Percentiles rank a stretch among this genome's conserved stretches.
These are phyloP conservation scores for Nasonia longicornis DNA, from an alignment of 1,140 invertebrate genomes.

Conservation along the genomic window DNA sequence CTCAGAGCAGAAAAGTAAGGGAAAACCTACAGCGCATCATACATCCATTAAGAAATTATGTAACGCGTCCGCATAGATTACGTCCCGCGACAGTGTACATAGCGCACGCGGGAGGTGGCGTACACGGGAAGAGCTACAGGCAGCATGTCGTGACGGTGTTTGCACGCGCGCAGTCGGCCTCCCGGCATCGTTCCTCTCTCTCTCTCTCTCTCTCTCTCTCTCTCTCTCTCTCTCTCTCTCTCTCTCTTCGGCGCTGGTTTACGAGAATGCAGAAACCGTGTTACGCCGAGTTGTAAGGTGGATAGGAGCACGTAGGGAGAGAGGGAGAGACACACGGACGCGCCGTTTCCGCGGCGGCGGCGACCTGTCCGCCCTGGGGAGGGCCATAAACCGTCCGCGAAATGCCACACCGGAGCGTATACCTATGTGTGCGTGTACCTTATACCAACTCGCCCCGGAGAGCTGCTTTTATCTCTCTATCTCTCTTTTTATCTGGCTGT, in stretches of 20 bases:
- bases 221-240: neutral
- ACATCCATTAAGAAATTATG: slow-evolving; percentile 4
- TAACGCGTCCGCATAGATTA: neutral
- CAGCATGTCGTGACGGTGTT: slow-evolving; percentile 24
- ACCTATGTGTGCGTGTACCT: neutral
- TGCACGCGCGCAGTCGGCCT: neutral
- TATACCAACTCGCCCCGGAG: neutral
- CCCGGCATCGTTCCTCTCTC: neutral
- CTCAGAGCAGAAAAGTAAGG: neutral
- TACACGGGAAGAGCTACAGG: slow-evolving; percentile 9
- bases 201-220: neutral
- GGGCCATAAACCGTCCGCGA: slow-evolving; percentile 53
- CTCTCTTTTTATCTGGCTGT: slow-evolving; percentile 48
- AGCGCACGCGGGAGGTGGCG: neutral
- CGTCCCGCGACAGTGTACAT: neutral
- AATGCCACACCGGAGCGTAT: slow-evolving; percentile 22
- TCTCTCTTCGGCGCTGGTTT: slow-evolving; percentile 35
- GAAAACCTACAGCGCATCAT: neutral
- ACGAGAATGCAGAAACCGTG: slow-evolving; percentile 59
- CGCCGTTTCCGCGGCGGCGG: slow-evolving; percentile 40
- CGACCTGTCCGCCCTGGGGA: slow-evolving; percentile 43
- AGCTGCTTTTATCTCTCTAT: slow-evolving; percentile 28
- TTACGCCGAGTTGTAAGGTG: slow-evolving; percentile 48
- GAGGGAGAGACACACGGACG: neutral
- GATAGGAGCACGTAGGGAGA: slow-evolving; percentile 41